Evolutionary conservation across 2,797 vertebrate genomes (phyloP), one percentile per base, ranked within the genome.

Genomic region (Spinus pinus): DNA sequence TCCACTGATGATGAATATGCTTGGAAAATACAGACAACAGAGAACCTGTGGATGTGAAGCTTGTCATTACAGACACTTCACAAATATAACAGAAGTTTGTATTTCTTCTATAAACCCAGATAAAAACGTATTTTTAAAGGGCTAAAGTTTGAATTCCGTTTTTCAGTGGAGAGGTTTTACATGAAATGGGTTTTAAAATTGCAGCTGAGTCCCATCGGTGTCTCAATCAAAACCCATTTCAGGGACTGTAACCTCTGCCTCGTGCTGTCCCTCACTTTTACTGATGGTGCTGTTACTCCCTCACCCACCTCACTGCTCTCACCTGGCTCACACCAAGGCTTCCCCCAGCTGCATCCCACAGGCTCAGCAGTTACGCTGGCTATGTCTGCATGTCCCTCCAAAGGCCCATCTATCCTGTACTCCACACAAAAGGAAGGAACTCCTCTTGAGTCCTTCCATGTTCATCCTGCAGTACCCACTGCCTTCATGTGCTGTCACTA

Each of bases 21-120:
- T 44, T 3, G 1, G 14, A 86, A 64, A 80, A 79, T 1, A 65
- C 0, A 11, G 7, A 24, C 3, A 10, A 44, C 20, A 50, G 37
- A 50, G 37, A 72, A 72, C 64, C 71, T 22, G 14, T 28, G 41
- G n/a, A 61, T 70, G 23, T 75, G 39, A 77, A 54, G 39, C 46
- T 7, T 53, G 20, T 27, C 13, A 15, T 20, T 49, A n/a, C 30
- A 80, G 47, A 56, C 17, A 9, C 17, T n/a, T 78, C n/a, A 66
- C 15, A 12, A 3, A 66, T 41, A 25, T 10, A 51, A 58, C 14
- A 65, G 10, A 42, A 82, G 44, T 24, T 44, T 60, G 24, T 46
- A n/a, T 69, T 83, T 86, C 53, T 73, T 73, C 51, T 49, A 7
- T 24, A 82, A 87, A 25, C 5, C 23, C 47, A 89, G 22, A 79